Percentiles rank a stretch among this genome's conserved stretches.
These are phyloP conservation scores for Acromyrmex heyeri DNA, from an alignment of 1,140 invertebrate genomes.

Conservation along the genomic window DNA sequence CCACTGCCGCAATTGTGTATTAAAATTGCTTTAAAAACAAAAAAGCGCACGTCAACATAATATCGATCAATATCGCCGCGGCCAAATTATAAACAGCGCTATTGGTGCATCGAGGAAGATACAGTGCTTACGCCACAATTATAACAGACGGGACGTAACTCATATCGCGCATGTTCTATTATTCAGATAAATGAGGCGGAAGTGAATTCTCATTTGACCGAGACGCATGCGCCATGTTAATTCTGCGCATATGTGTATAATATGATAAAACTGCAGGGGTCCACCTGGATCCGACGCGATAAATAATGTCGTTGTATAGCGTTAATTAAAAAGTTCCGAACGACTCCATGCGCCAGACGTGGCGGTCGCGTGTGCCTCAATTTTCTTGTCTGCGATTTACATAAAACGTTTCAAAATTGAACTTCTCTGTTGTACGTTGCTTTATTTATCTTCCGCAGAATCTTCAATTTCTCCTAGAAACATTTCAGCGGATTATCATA, in stretches of 20 bases:
- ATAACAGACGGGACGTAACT: slow-evolving; percentile 41
- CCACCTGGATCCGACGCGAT: slow-evolving; percentile 31
- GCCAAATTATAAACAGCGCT: slow-evolving; percentile 49
- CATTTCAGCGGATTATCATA: neutral
- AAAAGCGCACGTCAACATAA: slow-evolving; percentile 33
- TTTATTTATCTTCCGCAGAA: neutral
- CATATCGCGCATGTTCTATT: slow-evolving; percentile 57
- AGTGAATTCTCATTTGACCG: slow-evolving; percentile 60
- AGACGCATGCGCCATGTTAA: slow-evolving; percentile 54
- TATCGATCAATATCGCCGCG: slow-evolving; percentile 32
- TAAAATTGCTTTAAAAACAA: slow-evolving; percentile 45
- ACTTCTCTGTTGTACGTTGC: neutral
- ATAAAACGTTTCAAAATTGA: slow-evolving; percentile 40
- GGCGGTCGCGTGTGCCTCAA: slow-evolving; percentile 23
- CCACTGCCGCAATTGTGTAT: slow-evolving; percentile 25
- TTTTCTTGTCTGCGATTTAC: slow-evolving; percentile 30
- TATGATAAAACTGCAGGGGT: slow-evolving; percentile 38
- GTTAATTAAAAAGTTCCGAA: slow-evolving; percentile 58
- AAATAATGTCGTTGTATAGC: slow-evolving; percentile 52
- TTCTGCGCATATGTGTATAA: slow-evolving; percentile 5
- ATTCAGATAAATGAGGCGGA: slow-evolving; percentile 61
- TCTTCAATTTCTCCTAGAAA: neutral
- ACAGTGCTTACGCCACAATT: slow-evolving; percentile 48
- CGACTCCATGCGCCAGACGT: neutral
- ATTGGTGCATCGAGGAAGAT: slow-evolving; percentile 21